These are phyloP conservation scores for Perca schrenkii DNA, from an alignment of 2,113 vertebrate genomes.

Conservation along the genomic window DNA sequence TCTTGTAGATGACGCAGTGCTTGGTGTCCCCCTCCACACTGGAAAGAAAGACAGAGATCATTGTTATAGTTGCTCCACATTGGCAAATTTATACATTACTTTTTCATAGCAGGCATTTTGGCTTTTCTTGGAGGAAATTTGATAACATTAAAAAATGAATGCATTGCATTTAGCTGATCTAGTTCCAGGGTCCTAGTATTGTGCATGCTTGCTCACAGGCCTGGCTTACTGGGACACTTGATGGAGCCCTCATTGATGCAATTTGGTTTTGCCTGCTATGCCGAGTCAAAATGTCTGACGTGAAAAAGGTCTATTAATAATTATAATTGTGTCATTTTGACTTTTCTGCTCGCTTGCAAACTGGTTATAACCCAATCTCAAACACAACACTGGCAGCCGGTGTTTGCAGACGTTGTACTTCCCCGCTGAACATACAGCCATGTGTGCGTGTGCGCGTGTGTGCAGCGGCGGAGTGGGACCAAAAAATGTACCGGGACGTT, in stretches of 20 bases:
- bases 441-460: too few species aligned
- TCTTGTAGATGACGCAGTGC: conserved; percentile 95
- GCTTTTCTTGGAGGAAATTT: too few species aligned
- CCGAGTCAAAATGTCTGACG: not conserved
- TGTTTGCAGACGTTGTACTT: too few species aligned
- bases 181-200: not conserved
- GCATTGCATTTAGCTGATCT: not conserved
- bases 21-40: conserved; percentile 92
- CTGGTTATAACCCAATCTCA: not conserved
- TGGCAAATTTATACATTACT: not conserved
- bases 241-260: not conserved
- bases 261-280: not conserved
- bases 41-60: conserved; percentile 36
- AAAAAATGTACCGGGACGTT: too few species aligned
- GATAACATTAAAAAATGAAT: not conserved
- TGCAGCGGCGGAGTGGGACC: too few species aligned
- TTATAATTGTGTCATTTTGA: too few species aligned
- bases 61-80: not conserved
- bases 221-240: too few species aligned
- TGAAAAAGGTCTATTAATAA: not conserved
- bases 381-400: not conserved
- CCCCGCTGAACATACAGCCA: too few species aligned
- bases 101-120: not conserved
- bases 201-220: too few species aligned
- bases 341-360: not conserved